Conservation (phyloP, 2,113 vertebrate genomes). For the Amphiprion percula region DNA sequence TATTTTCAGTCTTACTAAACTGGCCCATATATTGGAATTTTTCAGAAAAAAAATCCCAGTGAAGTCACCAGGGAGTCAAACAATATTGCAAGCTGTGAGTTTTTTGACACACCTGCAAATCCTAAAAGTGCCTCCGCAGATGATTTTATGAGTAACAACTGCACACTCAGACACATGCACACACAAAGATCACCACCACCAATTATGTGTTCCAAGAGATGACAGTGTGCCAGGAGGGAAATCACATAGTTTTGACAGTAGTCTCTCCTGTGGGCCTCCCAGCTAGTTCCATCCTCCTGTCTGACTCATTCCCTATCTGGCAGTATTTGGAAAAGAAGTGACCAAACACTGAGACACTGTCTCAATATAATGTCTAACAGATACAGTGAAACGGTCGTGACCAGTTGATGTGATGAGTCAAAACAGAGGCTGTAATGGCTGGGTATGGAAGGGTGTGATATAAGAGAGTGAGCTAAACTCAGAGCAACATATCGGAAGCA, state of each 20-base stretch:
- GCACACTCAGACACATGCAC: slow-evolving; percentile 2
- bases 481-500: too few relatives aligned
- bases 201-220: slow-evolving; percentile 50
- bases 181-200: slow-evolving; percentile 23
- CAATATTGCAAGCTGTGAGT: not conserved
- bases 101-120: slow-evolving; percentile 19
- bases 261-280: slow-evolving; percentile 48
- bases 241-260: slow-evolving; percentile 65
- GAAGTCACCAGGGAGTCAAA: not conserved
- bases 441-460: too few relatives aligned
- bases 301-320: slow-evolving; percentile 55
- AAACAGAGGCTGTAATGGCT: too few relatives aligned
- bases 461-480: too few relatives aligned
- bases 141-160: slow-evolving; percentile 8
- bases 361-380: not conserved
- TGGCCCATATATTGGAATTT: not conserved
- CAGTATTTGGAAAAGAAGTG: slow-evolving; percentile 30
- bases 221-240: slow-evolving; percentile 58
- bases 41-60: not conserved
- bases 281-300: slow-evolving; percentile 38
- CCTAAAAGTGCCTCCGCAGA: slow-evolving; percentile 4
- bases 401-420: too few relatives aligned
- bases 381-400: not conserved
- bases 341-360: slow-evolving; percentile 6
- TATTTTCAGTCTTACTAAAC: not conserved